Percentiles rank a stretch among this genome's conserved stretches.
Evolutionary conservation across 1,140 invertebrate species (phyloP).

Genomic region (Brachionus rubens): DNA sequence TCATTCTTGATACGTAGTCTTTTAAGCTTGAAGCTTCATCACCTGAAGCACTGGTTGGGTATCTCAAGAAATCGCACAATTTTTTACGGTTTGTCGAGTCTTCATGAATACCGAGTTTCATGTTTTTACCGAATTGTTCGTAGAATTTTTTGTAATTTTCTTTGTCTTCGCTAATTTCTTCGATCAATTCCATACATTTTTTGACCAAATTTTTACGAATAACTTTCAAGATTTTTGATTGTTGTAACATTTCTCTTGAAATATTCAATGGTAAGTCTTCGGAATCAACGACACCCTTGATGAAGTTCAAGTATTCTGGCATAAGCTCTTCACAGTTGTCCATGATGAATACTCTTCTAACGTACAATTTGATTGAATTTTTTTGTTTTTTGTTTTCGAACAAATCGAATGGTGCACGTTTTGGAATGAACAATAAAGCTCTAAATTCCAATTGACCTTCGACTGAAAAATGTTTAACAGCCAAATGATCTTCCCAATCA

Average conservation of each 20-base stretch:
- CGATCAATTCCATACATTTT: constrained; percentile 93
- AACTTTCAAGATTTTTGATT: constrained; percentile 95
- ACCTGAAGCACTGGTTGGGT: constrained; percentile 86
- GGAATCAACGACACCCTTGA: constrained; percentile 93
- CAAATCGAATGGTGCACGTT: constrained; percentile 90
- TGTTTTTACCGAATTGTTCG: constrained; percentile 94
- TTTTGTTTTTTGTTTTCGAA: constrained; percentile 97
- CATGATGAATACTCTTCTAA: constrained; percentile 96
- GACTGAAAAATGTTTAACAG: constrained; percentile 96
- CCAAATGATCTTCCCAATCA: constrained; percentile 98
- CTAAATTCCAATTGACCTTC: constrained; percentile 97
- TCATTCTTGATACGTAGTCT: constrained; percentile 95
- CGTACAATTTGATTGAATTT: constrained; percentile 97
- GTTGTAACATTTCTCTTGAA: constrained; percentile 96
- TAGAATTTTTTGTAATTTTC: constrained; percentile 98
- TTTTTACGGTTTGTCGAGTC: constrained; percentile 90
- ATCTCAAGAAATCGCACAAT: constrained; percentile 83
- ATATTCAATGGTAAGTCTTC: constrained; percentile 97
- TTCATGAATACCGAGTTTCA: constrained; percentile 96
- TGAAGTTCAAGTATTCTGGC: constrained; percentile 94
- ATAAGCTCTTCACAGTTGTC: constrained; percentile 98
- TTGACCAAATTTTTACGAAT: constrained; percentile 99
- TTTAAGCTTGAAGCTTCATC: constrained; percentile 87
- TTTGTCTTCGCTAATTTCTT: constrained; percentile 90
- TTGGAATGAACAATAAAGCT: constrained; percentile 87